A percentile compares a stretch with the other conserved stretches of the same genome.
These are phyloP conservation scores for Brachionus koreanus DNA, from an alignment of 1,140 invertebrate species.

Conservation along the genomic window DNA sequence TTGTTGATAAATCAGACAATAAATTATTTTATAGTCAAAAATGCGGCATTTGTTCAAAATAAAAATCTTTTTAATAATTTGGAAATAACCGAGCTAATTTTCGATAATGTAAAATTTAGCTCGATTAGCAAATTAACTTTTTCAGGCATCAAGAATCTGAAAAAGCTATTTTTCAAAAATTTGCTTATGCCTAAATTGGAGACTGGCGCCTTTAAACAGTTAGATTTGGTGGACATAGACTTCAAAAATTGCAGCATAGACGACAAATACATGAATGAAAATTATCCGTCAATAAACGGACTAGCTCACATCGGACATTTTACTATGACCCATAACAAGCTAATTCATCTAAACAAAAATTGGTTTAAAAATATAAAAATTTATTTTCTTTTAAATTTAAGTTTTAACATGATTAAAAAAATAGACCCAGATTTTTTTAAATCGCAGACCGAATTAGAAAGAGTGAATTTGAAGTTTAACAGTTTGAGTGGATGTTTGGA, in stretches of 20 bases:
- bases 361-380: constrained; percentile 20
- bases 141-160: not conserved
- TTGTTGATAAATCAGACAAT: not conserved
- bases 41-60: not conserved
- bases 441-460: not conserved
- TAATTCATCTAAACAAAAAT: not conserved
- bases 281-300: not conserved
- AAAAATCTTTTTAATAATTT: not conserved
- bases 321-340: constrained; percentile 1
- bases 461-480: not conserved
- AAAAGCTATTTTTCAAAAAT: not conserved
- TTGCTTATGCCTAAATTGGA: not conserved
- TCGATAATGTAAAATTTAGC: not conserved
- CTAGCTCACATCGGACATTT: not conserved
- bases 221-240: not conserved
- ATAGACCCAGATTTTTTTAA: not conserved
- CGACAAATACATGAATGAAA: not conserved
- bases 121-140: not conserved
- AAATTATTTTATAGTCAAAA: not conserved
- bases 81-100: not conserved
- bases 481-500: not conserved
- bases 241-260: not conserved
- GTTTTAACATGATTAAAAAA: not conserved
- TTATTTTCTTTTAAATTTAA: not conserved
- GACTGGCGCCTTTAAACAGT: not conserved